phyloP scores from a whole-genome alignment of 2,113 vertebrate species.

The Lipophrys pholis region DNA sequence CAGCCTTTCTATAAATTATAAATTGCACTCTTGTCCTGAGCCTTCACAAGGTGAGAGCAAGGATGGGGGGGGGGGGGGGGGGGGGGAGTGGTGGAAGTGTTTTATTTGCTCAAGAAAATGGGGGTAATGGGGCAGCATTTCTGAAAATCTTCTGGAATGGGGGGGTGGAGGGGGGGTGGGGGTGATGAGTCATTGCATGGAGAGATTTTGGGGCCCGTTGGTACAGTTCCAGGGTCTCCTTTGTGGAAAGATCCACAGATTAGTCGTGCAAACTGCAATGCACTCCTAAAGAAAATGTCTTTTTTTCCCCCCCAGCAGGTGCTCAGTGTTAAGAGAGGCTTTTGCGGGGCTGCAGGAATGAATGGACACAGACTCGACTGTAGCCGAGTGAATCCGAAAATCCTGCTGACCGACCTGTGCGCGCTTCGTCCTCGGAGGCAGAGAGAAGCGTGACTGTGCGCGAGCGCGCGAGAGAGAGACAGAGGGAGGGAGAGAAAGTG shows the following conservation, averaged over 20 bases:
- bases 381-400: constrained; percentile 76
- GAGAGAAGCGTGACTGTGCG: constrained; percentile 74
- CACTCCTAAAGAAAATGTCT: background rate
- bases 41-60: constrained; percentile 59
- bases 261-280: constrained; percentile 5
- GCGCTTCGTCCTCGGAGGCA: constrained; percentile 58
- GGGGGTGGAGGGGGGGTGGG: constrained; percentile 10
- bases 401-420: constrained; percentile 71
- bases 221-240: constrained; percentile 19
- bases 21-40: constrained; percentile 54
- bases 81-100: background rate
- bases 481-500: constrained; percentile 16
- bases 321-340: background rate
- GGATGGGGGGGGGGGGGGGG: constrained; percentile 7
- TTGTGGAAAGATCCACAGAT: constrained; percentile 4
- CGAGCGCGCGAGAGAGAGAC: background rate
- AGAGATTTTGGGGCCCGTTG: constrained; percentile 30
- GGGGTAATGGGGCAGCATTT: constrained; percentile 49
- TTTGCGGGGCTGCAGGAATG: constrained; percentile 24
- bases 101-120: constrained; percentile 48
- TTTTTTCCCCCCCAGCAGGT: background rate
- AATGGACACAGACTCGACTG: constrained; percentile 60
- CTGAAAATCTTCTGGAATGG: constrained; percentile 37
- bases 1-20: constrained; percentile 60
- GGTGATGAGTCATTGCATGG: background rate